These are phyloP conservation scores for Gracilinanus agilis DNA, from an alignment of 2,113 vertebrate species.

Conservation along the genomic window DNA sequence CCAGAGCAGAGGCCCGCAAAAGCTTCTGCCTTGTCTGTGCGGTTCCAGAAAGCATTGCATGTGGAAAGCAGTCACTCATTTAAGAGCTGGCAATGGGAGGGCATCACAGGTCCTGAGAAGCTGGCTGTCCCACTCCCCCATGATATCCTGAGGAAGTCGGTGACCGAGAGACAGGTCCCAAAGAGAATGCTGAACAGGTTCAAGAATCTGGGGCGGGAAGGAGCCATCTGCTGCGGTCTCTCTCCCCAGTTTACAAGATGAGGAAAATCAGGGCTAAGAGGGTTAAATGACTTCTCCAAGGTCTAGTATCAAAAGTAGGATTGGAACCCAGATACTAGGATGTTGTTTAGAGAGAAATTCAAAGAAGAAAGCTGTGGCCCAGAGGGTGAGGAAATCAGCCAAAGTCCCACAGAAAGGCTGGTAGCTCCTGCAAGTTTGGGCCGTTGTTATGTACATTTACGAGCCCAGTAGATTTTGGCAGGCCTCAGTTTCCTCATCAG, in stretches of 20 bases:
- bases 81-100: neutral
- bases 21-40: constrained; percentile 28
- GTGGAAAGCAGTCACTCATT: neutral
- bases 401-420: neutral
- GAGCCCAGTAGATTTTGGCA: neutral
- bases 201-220: neutral
- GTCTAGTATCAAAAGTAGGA: neutral
- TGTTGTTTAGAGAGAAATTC: neutral
- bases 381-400: neutral
- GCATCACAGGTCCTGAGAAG: neutral
- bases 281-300: neutral
- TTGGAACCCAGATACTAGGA: neutral
- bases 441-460: neutral
- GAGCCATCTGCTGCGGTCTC: neutral
- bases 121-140: neutral
- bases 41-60: neutral
- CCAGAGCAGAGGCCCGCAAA: neutral
- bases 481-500: neutral
- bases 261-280: neutral
- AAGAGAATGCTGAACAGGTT: neutral
- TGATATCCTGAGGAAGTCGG: neutral
- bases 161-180: neutral
- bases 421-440: neutral
- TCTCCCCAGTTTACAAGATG: neutral
- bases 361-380: neutral